phyloP scores from a whole-genome alignment of 1,140 invertebrate genomes.

The Dendrolimus kikuchii region DNA sequence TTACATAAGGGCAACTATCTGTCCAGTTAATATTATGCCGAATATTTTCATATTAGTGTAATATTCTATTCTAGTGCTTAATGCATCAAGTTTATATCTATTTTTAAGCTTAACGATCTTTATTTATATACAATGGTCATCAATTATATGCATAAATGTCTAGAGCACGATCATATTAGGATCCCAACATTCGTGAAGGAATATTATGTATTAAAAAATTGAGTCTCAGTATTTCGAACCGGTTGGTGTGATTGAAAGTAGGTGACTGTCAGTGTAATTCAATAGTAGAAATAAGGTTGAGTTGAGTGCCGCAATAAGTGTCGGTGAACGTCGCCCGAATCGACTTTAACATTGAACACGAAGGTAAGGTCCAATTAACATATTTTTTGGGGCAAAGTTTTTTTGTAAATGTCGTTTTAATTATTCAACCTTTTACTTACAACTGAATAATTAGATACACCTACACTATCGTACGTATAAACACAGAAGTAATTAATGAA shows the following conservation, averaged over 20 bases:
- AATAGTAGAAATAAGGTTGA: constrained; percentile 29
- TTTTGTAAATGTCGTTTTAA: constrained; percentile 10
- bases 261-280: constrained; percentile 45
- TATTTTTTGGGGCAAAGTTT: constrained; percentile 26
- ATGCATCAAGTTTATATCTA: too few relatives aligned
- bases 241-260: constrained; percentile 50
- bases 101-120: too few relatives aligned
- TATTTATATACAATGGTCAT: too few relatives aligned
- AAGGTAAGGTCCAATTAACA: constrained; percentile 54
- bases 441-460: too few relatives aligned
- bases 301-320: constrained; percentile 15
- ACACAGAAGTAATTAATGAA: neutral
- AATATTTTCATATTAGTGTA: neutral
- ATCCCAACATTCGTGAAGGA: too few relatives aligned
- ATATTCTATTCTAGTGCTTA: too few relatives aligned
- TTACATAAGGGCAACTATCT: neutral
- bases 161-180: too few relatives aligned
- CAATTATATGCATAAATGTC: too few relatives aligned
- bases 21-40: neutral
- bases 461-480: too few relatives aligned
- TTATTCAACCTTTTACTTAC: constrained; percentile 6
- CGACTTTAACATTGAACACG: constrained; percentile 44
- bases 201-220: constrained; percentile 23
- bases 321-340: constrained; percentile 39
- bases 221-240: constrained; percentile 38